A percentile compares a stretch with the other conserved stretches of the same genome.
These are phyloP conservation scores for Microcebus tavaratra DNA, from an alignment of 2,113 vertebrate species.

Conservation along the genomic window DNA sequence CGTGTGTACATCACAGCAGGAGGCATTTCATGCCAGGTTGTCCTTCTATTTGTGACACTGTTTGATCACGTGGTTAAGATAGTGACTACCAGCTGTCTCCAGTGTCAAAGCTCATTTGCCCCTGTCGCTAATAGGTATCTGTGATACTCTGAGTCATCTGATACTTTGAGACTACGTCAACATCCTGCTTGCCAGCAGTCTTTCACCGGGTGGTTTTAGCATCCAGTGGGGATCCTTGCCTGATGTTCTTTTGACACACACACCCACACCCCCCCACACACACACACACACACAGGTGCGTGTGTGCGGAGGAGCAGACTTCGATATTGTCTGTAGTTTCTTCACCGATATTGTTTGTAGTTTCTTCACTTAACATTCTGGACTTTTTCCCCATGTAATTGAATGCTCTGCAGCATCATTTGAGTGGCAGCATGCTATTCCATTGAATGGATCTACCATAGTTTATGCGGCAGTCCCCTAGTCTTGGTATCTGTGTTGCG, in stretches of 20 bases:
- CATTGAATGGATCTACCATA: not conserved
- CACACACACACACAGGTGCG: fast-evolving
- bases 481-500: not conserved
- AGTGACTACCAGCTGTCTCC: too few species aligned
- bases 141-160: too few species aligned
- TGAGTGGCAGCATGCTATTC: not conserved
- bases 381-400: not conserved
- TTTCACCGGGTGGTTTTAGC: not conserved
- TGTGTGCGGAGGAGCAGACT: not conserved
- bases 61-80: not conserved
- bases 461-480: not conserved
- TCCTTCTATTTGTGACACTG: not conserved
- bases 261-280: too few species aligned
- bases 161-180: not conserved
- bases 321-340: not conserved
- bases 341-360: not conserved
- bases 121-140: not conserved
- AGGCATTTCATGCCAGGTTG: not conserved
- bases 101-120: not conserved
- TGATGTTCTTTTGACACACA: not conserved
- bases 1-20: not conserved
- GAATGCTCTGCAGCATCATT: too few species aligned
- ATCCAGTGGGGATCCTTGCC: not conserved
- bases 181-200: not conserved
- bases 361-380: not conserved